Percentiles rank a stretch among this genome's conserved stretches.
Evolutionary conservation across 2,888 invertebrate species (phyloP).

Genomic region (Melieria picta): DNA sequence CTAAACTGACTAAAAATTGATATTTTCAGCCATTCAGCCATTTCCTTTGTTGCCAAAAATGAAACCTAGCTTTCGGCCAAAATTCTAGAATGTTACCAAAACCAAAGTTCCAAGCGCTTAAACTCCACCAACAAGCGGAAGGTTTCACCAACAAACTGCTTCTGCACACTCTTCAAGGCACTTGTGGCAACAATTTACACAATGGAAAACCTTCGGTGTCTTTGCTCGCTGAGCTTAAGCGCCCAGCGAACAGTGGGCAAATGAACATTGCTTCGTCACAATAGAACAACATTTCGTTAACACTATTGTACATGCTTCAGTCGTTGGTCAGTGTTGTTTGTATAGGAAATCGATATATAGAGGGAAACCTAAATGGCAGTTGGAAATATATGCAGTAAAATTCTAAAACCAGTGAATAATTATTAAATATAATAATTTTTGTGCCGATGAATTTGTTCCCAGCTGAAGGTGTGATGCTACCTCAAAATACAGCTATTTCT

Average conservation of each 20-base stretch:
- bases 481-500: too few relatives aligned
- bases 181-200: slow-evolving; percentile 18
- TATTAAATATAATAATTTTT: neutral
- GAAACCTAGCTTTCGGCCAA: neutral
- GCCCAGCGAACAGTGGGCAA: neutral
- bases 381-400: slow-evolving; percentile 18
- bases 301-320: neutral
- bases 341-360: slow-evolving; percentile 32
- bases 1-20: slow-evolving; percentile 17
- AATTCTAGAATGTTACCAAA: neutral
- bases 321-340: neutral
- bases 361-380: slow-evolving; percentile 39
- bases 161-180: neutral
- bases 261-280: slow-evolving; percentile 3
- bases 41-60: neutral
- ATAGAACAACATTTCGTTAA: slow-evolving; percentile 15
- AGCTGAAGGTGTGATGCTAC: too few relatives aligned
- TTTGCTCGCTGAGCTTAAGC: slow-evolving; percentile 2
- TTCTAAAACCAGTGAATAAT: slow-evolving; percentile 13
- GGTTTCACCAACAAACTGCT: neutral
- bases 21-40: neutral
- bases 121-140: neutral
- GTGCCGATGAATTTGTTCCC: too few relatives aligned
- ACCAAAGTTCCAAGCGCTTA: neutral
- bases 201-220: neutral